These are phyloP conservation scores for Psophia crepitans DNA, from an alignment of 2,113 vertebrate genomes.

Conservation along the genomic window DNA sequence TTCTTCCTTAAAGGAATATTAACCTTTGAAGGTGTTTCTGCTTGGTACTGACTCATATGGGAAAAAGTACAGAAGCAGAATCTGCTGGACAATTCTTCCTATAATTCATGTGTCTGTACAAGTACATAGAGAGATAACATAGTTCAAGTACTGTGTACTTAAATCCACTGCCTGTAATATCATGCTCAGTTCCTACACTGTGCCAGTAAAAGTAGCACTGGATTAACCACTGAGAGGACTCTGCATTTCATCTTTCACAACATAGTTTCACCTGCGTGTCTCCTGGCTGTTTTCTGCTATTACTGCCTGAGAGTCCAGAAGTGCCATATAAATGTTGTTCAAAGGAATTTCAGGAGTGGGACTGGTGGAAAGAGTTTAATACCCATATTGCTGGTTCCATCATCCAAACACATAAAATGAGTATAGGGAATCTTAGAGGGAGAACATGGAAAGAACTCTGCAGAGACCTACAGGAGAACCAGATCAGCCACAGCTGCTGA, in stretches of 20 bases:
- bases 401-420: background rate
- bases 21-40: background rate
- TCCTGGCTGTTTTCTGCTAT: background rate
- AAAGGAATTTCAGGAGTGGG: background rate
- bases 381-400: background rate
- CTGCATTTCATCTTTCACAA: background rate
- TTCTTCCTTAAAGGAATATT: slow-evolving; percentile 2
- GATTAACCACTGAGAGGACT: background rate
- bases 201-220: background rate
- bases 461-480: fast-evolving
- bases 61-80: background rate
- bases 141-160: background rate
- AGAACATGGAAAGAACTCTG: background rate
- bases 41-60: background rate
- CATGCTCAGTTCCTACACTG: background rate
- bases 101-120: background rate
- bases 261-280: background rate
- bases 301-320: background rate
- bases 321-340: background rate
- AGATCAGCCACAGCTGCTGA: background rate
- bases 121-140: background rate
- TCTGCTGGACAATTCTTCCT: background rate
- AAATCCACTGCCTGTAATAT: background rate
- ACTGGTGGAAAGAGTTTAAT: background rate
- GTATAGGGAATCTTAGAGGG: background rate